Evolutionary conservation across 2,113 vertebrate genomes (phyloP), one percentile per base, ranked within the genome.

Genomic region (Psophia crepitans): DNA sequence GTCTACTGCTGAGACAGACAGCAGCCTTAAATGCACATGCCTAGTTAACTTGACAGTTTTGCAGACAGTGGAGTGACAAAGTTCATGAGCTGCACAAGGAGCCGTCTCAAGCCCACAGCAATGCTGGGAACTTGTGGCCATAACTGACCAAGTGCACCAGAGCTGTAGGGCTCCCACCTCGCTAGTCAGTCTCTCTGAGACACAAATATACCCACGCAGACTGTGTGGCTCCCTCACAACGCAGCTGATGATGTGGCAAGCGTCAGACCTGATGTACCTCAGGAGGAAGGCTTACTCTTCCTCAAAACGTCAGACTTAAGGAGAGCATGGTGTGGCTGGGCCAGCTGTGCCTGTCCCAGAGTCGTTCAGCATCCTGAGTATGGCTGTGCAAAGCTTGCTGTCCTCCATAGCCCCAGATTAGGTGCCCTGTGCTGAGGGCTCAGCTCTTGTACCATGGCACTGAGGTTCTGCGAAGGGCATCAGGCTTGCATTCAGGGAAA

Each of bases 321-420:
- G 3, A 49, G 28, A 69, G 35, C 11, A 2, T 10, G 37, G 49
- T 23, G 7, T 82, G 54, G 11, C 39, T n/a, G 58, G n/a, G 33
- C 9, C n/a, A 58, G 32, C 39, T 18, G 13, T 51, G 64, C 17
- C 12, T 44, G 32, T 37, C 28, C 78, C 54, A 56, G 20, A 33
- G 49, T 6, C 32, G 54, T 17, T 26, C 64, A 73, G 9, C 28
- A 49, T 61, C 69, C 64, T 65, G 8, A 75, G 33, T 33, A 26
- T 1, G 2, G 26, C 28, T 2, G 0, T 37, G 49, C 30, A 70
- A 23, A 11, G 7, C 8, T 0, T 20, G 14, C 26, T 30, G 19
- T 13, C 53, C 48, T 24, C 14, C 43, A 20, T 4, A 87, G 53
- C 7, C 43, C 37, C 16, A 28, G 12, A 64, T 37, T 7, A 51